These are phyloP conservation scores for Tridacna crocea DNA, from an alignment of 2,888 invertebrate species.

Conservation along the genomic window DNA sequence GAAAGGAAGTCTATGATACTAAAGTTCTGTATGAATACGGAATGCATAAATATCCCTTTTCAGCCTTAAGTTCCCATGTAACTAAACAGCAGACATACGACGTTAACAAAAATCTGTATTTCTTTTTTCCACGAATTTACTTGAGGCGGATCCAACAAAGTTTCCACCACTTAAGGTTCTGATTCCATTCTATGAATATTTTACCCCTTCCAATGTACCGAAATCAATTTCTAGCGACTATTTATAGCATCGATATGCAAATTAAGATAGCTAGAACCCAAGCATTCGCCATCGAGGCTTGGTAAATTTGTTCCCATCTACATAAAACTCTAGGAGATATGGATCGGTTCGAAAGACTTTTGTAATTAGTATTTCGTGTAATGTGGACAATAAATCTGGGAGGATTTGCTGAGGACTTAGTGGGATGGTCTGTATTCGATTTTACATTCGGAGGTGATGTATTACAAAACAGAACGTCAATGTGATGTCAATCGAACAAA, in stretches of 20 bases:
- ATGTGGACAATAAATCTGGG: slow-evolving; percentile 54
- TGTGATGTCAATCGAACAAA: slow-evolving; percentile 17
- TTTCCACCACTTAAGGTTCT: slow-evolving; percentile 23
- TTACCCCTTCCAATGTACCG: slow-evolving; percentile 35
- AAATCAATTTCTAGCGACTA: slow-evolving; percentile 23
- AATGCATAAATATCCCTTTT: too few relatives aligned
- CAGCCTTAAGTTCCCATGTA: too few relatives aligned
- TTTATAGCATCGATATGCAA: slow-evolving; percentile 26
- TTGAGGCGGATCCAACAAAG: slow-evolving; percentile 16
- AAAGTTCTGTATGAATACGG: too few relatives aligned
- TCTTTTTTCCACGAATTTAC: neutral
- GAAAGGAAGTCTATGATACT: too few relatives aligned
- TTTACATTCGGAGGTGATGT: slow-evolving; percentile 7
- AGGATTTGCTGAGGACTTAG: slow-evolving; percentile 52
- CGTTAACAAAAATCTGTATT: slow-evolving; percentile 1
- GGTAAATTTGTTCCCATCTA: slow-evolving; percentile 26
- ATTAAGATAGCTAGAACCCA: slow-evolving; percentile 3
- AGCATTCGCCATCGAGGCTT: slow-evolving; percentile 4
- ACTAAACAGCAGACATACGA: neutral
- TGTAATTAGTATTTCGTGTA: slow-evolving; percentile 64
- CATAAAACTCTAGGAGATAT: slow-evolving; percentile 47
- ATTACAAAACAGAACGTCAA: slow-evolving; percentile 11
- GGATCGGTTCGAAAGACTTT: slow-evolving; percentile 45
- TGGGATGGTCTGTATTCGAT: slow-evolving; percentile 27
- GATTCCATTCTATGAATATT: slow-evolving; percentile 59